phyloP scores from a whole-genome alignment of 2,888 invertebrate genomes.

The Agrotis puta region DNA sequence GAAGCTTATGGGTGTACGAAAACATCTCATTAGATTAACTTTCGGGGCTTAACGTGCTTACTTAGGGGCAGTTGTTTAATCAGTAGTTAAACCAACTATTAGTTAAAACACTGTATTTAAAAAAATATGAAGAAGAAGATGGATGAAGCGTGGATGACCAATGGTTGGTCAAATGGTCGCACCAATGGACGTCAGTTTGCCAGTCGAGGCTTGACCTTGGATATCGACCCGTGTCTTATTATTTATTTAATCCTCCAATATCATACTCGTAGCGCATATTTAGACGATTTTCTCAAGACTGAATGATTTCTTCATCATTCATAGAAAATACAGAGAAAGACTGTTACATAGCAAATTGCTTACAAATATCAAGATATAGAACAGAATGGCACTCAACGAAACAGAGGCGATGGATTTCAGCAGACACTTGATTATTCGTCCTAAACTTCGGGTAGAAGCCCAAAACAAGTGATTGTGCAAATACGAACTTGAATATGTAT shows the following conservation, averaged over 20 bases:
- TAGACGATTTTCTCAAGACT: no score
- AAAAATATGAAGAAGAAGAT: no score
- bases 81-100: no score
- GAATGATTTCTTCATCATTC: no score
- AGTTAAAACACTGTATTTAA: no score
- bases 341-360: not conserved
- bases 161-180: no score
- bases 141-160: no score
- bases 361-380: conserved; percentile 11
- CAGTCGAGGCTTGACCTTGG: no score
- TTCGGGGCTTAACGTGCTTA: not conserved
- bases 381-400: not conserved
- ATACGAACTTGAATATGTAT: conserved; percentile 65
- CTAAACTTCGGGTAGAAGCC: conserved; percentile 4
- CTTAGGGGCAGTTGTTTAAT: not conserved
- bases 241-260: no score
- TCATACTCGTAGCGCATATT: no score
- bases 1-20: conserved; percentile 28
- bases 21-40: conserved; percentile 37
- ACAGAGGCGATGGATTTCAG: conserved; percentile 12
- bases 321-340: not conserved
- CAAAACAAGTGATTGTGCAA: conserved; percentile 60
- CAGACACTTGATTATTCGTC: conserved; percentile 34
- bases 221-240: not conserved
- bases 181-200: no score